Conservation (phyloP, 1,140 invertebrate genomes). For the Cephus cinctus region DNA sequence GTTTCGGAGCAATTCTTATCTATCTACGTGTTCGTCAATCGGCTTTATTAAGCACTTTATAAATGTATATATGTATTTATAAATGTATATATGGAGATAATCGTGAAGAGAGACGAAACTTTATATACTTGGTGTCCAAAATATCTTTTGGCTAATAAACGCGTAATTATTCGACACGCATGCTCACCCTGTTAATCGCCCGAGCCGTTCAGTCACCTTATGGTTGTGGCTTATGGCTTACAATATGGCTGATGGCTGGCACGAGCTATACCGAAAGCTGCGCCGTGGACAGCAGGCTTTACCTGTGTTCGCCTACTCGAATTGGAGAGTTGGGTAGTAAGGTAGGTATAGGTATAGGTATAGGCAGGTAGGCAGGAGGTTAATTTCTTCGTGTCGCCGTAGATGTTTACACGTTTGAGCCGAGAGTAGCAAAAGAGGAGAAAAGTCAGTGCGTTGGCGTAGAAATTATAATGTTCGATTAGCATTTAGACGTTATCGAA, state of each 20-base stretch:
- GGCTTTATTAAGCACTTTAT: no score
- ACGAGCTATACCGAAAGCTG: neutral
- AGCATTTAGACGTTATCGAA: no score
- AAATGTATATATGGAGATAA: no score
- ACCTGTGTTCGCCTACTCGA: no score
- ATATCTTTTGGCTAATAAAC: constrained; percentile 18
- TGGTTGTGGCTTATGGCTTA: constrained; percentile 15
- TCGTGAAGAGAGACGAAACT: no score
- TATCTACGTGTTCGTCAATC: no score
- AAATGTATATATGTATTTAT: no score
- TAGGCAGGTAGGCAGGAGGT: constrained; percentile 19
- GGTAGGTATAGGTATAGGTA: neutral
- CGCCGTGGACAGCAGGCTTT: neutral
- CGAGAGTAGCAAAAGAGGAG: constrained; percentile 18
- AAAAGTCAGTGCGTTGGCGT: constrained; percentile 19
- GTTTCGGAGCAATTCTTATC: constrained; percentile 29
- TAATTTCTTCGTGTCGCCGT: constrained; percentile 27
- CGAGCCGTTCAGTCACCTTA: constrained; percentile 8
- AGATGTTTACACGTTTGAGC: constrained; percentile 31
- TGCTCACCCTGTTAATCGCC: constrained; percentile 37
- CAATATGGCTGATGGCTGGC: constrained; percentile 14
- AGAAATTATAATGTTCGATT: no score
- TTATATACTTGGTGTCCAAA: no score
- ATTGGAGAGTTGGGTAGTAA: neutral
- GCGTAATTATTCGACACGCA: constrained; percentile 38